Base-by-base conservation (phyloP, 2,888 invertebrate genomes). In the Dastarcus helophoroides region DNA sequence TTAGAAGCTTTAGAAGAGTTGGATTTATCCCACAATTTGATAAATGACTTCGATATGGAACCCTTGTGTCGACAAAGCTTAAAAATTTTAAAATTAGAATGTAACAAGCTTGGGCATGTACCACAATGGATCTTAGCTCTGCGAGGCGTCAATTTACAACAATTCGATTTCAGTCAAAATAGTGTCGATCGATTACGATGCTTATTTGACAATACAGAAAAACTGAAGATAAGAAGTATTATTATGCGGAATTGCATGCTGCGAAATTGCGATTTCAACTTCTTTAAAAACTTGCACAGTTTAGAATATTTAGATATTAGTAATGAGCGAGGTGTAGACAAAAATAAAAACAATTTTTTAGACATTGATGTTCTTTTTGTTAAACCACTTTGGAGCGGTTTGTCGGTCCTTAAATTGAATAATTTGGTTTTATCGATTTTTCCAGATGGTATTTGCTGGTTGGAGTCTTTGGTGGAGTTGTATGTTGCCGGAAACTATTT, bases 301-400 rank as follows among this genome's bases (percentile, higher is more conserved):
- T 24, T 51, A 4, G 31, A 43, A 24, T 41, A 42, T 22, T 30
- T 51, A 13, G 46, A 51, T 39, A 38, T 51, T n/a, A 44, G 50
- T 26, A 51, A 49, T 22, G 31, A 37, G 24, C 13, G n/a, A 14
- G 21, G 22, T 8, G 3, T 8, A 10, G 10, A 2, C 7, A 27
- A 14, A 10, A 21, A 17, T 25, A 10, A 37, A 2, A 50, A 50
- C 26, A 40, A 22, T 12, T 40, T 48, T 10, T 22, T 36, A 4
- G 41, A 48, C 7, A 19, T 44, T 6, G 44, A 47, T 28, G 21
- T 37, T 19, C 33, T 51, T 9, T 49, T 51, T 29, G 31, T 38
- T 19, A 43, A 41, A 22, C 41, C 42, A n/a, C 31, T 27, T 8
- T 49, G 48, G 48, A 36, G 41, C 10, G 29, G 37, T 7, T 15